A percentile compares a stretch with the other conserved stretches of the same genome.
Evolutionary conservation across 2,888 invertebrate species (phyloP).

Genomic region (Ceraclea dissimilis): DNA sequence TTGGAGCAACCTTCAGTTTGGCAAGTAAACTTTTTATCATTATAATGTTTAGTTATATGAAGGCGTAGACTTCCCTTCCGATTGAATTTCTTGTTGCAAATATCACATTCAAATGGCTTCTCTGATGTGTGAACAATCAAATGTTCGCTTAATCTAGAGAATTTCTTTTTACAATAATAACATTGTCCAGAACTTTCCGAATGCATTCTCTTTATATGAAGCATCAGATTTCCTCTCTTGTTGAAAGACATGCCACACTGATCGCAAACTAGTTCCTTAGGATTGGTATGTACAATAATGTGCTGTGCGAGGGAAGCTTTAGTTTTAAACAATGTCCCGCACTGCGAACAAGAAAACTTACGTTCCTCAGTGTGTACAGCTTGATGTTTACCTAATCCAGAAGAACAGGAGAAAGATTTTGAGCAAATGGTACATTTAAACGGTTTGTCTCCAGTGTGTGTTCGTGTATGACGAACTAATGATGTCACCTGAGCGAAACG

Average conservation of each 20-base stretch:
- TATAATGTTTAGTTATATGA: constrained; percentile 42
- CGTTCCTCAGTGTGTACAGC: constrained; percentile 38
- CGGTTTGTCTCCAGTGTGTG: constrained; percentile 43
- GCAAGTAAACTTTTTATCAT: constrained; percentile 40
- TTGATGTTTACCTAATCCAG: constrained; percentile 37
- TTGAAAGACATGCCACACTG: constrained; percentile 29
- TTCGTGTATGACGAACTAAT: constrained; percentile 35
- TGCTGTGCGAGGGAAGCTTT: constrained; percentile 17
- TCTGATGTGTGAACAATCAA: constrained; percentile 53
- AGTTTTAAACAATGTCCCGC: constrained; percentile 17
- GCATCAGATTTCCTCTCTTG: constrained; percentile 19
- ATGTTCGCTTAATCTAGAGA: constrained; percentile 48
- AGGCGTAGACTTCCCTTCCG: constrained; percentile 37
- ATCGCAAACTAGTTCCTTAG: constrained; percentile 40
- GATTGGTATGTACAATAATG: constrained; percentile 39
- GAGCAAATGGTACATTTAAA: constrained; percentile 37
- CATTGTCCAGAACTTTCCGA: constrained; percentile 33
- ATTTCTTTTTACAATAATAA: constrained; percentile 45
- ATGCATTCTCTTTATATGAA: constrained; percentile 22
- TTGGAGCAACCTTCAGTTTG: constrained; percentile 39
- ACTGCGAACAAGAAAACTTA: constrained; percentile 18
- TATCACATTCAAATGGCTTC: constrained; percentile 38
- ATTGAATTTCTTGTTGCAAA: constrained; percentile 38
- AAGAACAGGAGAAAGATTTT: constrained; percentile 38
- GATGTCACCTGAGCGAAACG: constrained; percentile 31